These are phyloP conservation scores for Balanococcus diminutus DNA, from an alignment of 2,888 invertebrate genomes.

Conservation along the genomic window DNA sequence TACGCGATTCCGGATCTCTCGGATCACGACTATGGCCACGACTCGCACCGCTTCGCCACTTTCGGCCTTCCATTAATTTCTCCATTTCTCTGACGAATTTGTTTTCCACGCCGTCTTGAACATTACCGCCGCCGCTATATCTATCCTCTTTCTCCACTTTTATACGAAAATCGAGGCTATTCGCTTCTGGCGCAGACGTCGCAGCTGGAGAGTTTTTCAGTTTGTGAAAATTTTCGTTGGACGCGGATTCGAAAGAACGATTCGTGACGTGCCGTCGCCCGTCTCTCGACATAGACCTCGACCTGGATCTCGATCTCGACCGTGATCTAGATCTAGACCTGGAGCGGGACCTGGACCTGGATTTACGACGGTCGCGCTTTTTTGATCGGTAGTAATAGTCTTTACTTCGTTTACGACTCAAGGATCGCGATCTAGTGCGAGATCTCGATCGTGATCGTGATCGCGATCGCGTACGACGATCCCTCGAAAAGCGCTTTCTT, in stretches of 20 bases:
- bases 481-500: neutral
- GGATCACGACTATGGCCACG: neutral
- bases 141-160: conserved; percentile 6
- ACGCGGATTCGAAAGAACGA: neutral
- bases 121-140: neutral
- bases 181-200: neutral
- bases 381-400: conserved; percentile 19
- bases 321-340: neutral
- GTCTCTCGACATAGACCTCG: neutral
- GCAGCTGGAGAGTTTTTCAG: neutral
- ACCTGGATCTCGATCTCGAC: neutral
- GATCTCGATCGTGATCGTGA: conserved; percentile 37
- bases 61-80: neutral
- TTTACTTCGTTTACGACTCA: conserved; percentile 15
- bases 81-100: neutral
- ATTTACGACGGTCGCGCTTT: conserved; percentile 1
- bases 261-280: neutral
- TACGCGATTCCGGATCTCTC: conserved; percentile 6
- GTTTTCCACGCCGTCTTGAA: neutral
- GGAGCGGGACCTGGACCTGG: neutral
- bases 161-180: neutral
- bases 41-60: neutral
- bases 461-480: neutral
- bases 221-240: neutral
- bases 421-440: conserved; percentile 2